A percentile compares a stretch with the other conserved stretches of the same genome.
These are phyloP conservation scores for Liopterus haemorrhoidalis DNA, from an alignment of 2,888 invertebrate genomes.

Conservation along the genomic window DNA sequence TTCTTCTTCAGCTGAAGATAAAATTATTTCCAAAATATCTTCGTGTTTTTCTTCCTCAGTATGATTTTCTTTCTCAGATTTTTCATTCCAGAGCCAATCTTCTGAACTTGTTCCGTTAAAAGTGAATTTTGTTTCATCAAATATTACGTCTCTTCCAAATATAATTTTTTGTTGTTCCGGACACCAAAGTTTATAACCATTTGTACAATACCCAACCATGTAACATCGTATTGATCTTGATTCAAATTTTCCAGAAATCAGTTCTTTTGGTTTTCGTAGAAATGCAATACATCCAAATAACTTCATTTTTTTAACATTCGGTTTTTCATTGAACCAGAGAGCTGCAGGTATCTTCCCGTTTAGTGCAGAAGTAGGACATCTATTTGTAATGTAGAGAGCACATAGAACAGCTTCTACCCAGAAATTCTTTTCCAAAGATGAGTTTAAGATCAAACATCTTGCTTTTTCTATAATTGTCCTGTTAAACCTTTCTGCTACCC, in stretches of 20 bases:
- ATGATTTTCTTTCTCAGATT: no score
- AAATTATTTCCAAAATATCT: no score
- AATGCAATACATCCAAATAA: conserved; percentile 34
- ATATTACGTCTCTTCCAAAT: conserved; percentile 32
- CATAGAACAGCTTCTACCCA: conserved; percentile 37
- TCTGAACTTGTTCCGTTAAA: no score
- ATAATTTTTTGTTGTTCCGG: conserved; percentile 25
- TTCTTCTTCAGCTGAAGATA: no score
- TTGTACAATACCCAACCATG: conserved; percentile 30
- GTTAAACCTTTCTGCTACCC: conserved; percentile 34
- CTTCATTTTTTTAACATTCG: conserved; percentile 34
- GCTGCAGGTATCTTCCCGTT: conserved; percentile 38
- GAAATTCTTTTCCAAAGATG: conserved; percentile 27
- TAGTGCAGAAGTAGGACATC: conserved; percentile 36
- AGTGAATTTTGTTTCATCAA: no score
- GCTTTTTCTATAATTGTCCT: conserved; percentile 31
- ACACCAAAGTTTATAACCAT: conserved; percentile 33
- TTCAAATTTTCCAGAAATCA: conserved; percentile 18
- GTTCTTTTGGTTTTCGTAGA: conserved; percentile 15
- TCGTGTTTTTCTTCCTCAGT: no score
- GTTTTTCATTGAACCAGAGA: conserved; percentile 38
- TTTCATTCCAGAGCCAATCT: no score
- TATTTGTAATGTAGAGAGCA: conserved; percentile 38
- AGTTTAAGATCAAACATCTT: conserved; percentile 31
- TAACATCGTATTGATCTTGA: conserved; percentile 13